Conservation (phyloP, 30 jellyfish, hydroid and myxozoan species). For the Hydra vulgaris region DNA sequence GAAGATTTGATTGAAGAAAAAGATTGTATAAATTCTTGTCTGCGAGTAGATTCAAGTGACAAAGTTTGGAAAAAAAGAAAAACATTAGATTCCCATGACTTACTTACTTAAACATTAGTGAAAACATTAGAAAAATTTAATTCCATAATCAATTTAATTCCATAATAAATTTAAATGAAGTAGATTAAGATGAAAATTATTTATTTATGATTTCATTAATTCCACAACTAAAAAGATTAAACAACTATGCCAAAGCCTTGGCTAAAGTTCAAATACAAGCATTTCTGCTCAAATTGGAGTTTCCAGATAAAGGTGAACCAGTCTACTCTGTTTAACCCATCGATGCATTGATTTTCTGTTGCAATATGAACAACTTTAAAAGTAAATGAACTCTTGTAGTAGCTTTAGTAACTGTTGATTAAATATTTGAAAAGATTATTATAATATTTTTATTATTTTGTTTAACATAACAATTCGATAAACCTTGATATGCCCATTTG, state of each 20-base stretch:
- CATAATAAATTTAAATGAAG: background rate
- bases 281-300: background rate
- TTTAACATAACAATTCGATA: too few species aligned
- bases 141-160: too few species aligned
- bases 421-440: too few species aligned
- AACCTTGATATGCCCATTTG: too few species aligned
- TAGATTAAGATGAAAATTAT: background rate
- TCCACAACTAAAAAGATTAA: background rate
- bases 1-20: background rate
- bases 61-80: background rate
- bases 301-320: background rate
- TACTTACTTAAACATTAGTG: background rate
- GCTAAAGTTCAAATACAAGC: background rate
- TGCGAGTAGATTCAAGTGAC: background rate
- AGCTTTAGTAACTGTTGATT: too few species aligned
- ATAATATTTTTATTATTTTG: too few species aligned
- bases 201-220: background rate
- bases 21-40: background rate
- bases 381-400: too few species aligned
- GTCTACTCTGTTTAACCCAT: background rate
- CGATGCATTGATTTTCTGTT: too few species aligned
- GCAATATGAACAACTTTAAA: too few species aligned
- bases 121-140: background rate
- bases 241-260: background rate
- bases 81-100: background rate